phyloP scores from a whole-genome alignment of 92 coral and sea anemone species.

The Phenganax subtilis region DNA sequence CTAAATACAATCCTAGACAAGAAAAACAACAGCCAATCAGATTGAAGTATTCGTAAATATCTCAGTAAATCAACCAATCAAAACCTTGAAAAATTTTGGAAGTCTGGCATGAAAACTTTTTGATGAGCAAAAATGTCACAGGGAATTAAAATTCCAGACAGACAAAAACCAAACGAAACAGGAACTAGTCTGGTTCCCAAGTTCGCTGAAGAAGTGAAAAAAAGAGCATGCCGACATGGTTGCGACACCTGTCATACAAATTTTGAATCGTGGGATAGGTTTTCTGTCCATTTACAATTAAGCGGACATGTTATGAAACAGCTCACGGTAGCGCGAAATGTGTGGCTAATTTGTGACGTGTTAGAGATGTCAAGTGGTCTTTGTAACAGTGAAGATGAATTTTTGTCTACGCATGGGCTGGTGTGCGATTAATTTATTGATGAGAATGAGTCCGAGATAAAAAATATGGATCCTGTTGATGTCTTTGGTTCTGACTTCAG shows the following conservation, averaged over 20 bases:
- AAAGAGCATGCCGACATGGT: conserved; percentile 9
- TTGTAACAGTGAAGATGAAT: background rate
- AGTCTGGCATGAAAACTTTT: background rate
- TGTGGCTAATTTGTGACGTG: background rate
- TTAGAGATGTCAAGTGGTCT: background rate
- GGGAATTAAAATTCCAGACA: background rate
- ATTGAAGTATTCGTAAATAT: background rate
- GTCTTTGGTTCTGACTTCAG: background rate
- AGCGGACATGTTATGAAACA: conserved; percentile 17
- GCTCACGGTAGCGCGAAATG: background rate
- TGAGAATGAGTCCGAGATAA: no score
- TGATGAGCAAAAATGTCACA: background rate
- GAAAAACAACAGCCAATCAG: background rate
- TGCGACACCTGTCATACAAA: background rate
- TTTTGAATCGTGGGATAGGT: conserved; percentile 14
- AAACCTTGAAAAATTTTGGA: background rate
- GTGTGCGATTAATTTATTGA: background rate
- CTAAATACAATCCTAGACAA: background rate
- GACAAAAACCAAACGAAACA: background rate
- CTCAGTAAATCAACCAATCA: conserved; percentile 14
- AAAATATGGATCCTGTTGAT: no score
- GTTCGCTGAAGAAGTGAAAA: background rate
- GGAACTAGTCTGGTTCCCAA: background rate
- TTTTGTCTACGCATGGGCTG: background rate
- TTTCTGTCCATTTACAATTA: conserved; percentile 15